Conservation (phyloP, 1,140 invertebrate species). For the Orius laevigatus region DNA sequence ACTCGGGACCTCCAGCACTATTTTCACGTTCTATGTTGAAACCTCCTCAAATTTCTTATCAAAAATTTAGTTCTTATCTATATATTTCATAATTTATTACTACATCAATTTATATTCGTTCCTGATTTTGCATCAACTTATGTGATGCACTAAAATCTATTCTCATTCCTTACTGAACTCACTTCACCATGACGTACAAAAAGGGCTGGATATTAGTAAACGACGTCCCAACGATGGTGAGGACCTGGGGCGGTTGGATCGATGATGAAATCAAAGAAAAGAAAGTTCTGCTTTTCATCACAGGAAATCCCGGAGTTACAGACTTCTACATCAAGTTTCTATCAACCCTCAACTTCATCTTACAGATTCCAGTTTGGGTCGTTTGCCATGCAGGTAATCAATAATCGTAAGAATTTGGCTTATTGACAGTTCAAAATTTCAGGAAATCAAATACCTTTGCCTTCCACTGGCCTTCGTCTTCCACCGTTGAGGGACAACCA, state of each 20-base stretch:
- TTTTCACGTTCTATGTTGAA: too few relatives aligned
- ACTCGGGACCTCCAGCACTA: too few relatives aligned
- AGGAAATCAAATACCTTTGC: conserved; percentile 42
- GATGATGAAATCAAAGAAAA: conserved; percentile 33
- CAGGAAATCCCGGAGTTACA: conserved; percentile 52
- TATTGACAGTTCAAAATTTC: conserved; percentile 14
- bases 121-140: too few relatives aligned
- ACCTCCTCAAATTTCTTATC: too few relatives aligned
- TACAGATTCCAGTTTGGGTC: conserved; percentile 49
- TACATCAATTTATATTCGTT: too few relatives aligned
- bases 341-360: conserved; percentile 35
- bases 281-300: conserved; percentile 35
- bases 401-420: background rate
- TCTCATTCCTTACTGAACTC: too few relatives aligned
- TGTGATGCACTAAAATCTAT: too few relatives aligned
- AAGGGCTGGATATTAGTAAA: conserved; percentile 33
- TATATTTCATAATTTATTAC: too few relatives aligned
- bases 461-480: conserved; percentile 21
- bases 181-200: too few relatives aligned
- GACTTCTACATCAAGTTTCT: conserved; percentile 58
- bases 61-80: too few relatives aligned
- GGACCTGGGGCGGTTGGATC: conserved; percentile 48
- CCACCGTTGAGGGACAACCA: conserved; percentile 26
- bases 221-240: conserved; percentile 43
- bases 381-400: conserved; percentile 44